Evolutionary conservation across 2,113 vertebrate species (phyloP).

Genomic region (Acanthochromis polyacanthus): DNA sequence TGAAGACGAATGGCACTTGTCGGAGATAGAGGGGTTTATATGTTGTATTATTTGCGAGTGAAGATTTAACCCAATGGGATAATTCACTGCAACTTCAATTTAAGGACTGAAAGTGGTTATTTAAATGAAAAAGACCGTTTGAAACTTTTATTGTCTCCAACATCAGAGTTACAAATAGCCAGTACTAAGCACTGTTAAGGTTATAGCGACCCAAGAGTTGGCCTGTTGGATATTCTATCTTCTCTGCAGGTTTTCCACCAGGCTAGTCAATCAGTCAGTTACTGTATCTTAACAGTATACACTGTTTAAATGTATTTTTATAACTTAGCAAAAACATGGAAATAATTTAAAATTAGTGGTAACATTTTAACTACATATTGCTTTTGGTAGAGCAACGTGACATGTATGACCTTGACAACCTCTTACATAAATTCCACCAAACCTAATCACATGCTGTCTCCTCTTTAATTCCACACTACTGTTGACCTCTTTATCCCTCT

Average conservation of each 20-base stretch:
- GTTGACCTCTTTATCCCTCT: slow-evolving; percentile 56
- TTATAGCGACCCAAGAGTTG: too few relatives aligned
- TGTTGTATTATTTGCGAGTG: slow-evolving; percentile 51
- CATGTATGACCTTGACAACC: slow-evolving; percentile 41
- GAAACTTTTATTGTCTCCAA: not conserved
- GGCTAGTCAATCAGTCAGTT: not conserved
- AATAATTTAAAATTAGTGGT: slow-evolving; percentile 8
- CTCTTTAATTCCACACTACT: slow-evolving; percentile 64
- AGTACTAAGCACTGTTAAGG: too few relatives aligned
- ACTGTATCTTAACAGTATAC: not conserved
- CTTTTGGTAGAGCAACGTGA: slow-evolving; percentile 12
- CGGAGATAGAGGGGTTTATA: slow-evolving; percentile 56
- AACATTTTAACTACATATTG: slow-evolving; percentile 24
- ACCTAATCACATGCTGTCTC: slow-evolving; percentile 62
- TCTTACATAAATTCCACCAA: slow-evolving; percentile 59
- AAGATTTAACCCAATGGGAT: slow-evolving; percentile 38
- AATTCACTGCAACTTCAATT: slow-evolving; percentile 36
- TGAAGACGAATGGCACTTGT: slow-evolving; percentile 71
- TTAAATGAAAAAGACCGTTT: slow-evolving; percentile 24
- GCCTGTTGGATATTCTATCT: not conserved
- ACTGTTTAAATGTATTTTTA: not conserved
- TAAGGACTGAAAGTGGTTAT: slow-evolving; percentile 35
- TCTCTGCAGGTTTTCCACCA: not conserved
- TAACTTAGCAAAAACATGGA: not conserved
- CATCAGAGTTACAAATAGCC: not conserved